Base-by-base conservation (phyloP, 1,140 invertebrate genomes). In the Lethocerus indicus region DNA sequence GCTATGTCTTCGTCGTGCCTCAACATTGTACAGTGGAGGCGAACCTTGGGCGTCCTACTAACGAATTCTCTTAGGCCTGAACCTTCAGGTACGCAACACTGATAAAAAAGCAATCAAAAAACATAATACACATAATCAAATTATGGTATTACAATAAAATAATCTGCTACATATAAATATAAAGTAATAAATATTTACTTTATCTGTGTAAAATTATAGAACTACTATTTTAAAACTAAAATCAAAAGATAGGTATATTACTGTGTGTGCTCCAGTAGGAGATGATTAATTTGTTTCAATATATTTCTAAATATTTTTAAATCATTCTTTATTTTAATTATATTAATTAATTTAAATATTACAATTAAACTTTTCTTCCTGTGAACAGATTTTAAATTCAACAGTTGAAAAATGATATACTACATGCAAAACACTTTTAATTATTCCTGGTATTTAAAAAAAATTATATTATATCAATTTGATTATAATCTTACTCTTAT, bases 1-100 rank as follows among this genome's bases (percentile, higher is more conserved):
- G 55, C 49, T 65, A 54, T 57, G 57, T 88, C 83, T 56, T 88
- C 83, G 52, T 90, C 83, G 61, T 96, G 87, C 2, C 93, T 73
- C 45, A 98, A 80, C 87, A 98, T 92, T 25, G 93, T 96, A 67
- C 93, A 96, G 65, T 96, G 87, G 9, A 95, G 69, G 13, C 91
- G 76, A 14, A 83, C 85, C 26, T 78, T 72, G 7, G 91, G 91
- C 2, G 92, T 89, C 23, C 84, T 78, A 28, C 87, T 92, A 1
- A 96, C 91, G 71, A 97, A 97, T 37, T 89, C 84, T 47, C 91
- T 74, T 24, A 98, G 67, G 47, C 84, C 82, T 54, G 78, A 78
- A 3, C 79, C 75, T 65, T 92, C 86, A 20, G 94, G 94, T 43
- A 97, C 83, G 63, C 88, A 91, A 64, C 90, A 95, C 85, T 95